A percentile compares a stretch with the other conserved stretches of the same genome.
These are phyloP conservation scores for Montipora foliosa DNA, from an alignment of 64 coral and sea anemone species.

Conservation along the genomic window DNA sequence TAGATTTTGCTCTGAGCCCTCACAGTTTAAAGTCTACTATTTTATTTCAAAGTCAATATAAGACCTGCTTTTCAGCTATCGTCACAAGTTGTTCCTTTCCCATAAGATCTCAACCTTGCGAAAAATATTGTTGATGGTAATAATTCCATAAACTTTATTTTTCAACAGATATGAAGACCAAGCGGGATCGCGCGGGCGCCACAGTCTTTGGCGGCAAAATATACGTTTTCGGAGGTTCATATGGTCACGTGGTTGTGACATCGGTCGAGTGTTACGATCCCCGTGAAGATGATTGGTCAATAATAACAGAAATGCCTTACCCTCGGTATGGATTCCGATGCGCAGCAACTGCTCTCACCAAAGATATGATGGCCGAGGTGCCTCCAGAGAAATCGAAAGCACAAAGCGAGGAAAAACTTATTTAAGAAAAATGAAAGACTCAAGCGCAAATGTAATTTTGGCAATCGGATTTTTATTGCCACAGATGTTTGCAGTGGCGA, in stretches of 20 bases:
- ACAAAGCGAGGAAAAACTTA: constrained; percentile 23
- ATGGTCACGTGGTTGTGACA: constrained; percentile 83
- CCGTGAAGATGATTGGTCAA: constrained; percentile 67
- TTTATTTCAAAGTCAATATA: no score
- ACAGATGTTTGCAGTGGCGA: no score
- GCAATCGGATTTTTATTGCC: no score
- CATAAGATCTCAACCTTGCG: no score
- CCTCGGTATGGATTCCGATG: constrained; percentile 91
- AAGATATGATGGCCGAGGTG: constrained; percentile 73
- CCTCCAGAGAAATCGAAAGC: constrained; percentile 27
- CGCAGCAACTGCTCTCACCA: constrained; percentile 47
- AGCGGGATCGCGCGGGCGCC: constrained; percentile 75
- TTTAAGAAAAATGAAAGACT: not conserved
- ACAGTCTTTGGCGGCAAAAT: constrained; percentile 85
- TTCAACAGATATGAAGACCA: constrained; percentile 82
- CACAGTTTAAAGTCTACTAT: no score
- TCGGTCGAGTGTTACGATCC: constrained; percentile 94
- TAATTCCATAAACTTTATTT: not conserved
- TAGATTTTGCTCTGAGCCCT: no score
- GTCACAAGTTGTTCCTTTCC: no score
- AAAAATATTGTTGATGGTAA: not conserved
- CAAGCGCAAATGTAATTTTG: no score
- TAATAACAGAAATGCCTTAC: constrained; percentile 79
- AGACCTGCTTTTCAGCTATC: no score
- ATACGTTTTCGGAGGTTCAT: constrained; percentile 95